Conservation (phyloP, 2,888 invertebrate genomes). For the Dyspetes luteomarginatus region DNA sequence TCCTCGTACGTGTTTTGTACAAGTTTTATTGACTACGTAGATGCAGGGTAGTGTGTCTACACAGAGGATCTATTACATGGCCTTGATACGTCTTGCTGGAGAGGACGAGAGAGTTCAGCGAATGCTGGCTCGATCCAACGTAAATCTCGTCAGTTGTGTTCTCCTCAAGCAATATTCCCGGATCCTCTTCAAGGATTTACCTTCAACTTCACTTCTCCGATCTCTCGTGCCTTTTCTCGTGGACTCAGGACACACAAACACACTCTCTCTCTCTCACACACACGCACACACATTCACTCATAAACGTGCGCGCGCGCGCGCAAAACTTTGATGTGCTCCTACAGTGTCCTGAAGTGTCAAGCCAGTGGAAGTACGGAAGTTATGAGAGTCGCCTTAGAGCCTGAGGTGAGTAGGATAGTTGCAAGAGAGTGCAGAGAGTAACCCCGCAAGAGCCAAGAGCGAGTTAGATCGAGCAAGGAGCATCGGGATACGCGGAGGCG, state of each 20-base stretch:
- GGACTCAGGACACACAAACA: not conserved
- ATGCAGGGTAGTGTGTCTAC: not conserved
- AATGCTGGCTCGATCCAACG: conserved; percentile 13
- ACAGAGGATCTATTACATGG: too few species aligned
- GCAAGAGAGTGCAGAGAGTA: conserved; percentile 21
- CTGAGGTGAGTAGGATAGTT: conserved; percentile 17
- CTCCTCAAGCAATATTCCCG: conserved; percentile 48
- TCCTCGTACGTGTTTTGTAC: not conserved
- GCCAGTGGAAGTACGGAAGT: conserved; percentile 70
- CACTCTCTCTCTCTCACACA: not conserved
- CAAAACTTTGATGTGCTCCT: conserved; percentile 19
- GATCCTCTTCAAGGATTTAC: conserved; percentile 32
- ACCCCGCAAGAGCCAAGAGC: conserved; percentile 20
- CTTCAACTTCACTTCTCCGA: conserved; percentile 11
- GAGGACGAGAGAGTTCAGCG: conserved; percentile 33
- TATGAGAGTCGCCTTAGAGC: conserved; percentile 74
- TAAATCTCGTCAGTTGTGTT: conserved; percentile 40
- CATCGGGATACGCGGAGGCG: conserved; percentile 4
- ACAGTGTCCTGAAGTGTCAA: conserved; percentile 56
- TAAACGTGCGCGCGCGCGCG: not conserved
- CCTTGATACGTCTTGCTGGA: conserved; percentile 21
- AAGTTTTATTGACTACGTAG: not conserved
- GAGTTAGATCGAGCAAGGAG: conserved; percentile 22
- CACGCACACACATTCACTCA: conserved; percentile 8
- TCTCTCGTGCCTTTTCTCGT: not conserved